Evolutionary conservation across 2,113 vertebrate species (phyloP).

Genomic region (Henicopernis longicauda): DNA sequence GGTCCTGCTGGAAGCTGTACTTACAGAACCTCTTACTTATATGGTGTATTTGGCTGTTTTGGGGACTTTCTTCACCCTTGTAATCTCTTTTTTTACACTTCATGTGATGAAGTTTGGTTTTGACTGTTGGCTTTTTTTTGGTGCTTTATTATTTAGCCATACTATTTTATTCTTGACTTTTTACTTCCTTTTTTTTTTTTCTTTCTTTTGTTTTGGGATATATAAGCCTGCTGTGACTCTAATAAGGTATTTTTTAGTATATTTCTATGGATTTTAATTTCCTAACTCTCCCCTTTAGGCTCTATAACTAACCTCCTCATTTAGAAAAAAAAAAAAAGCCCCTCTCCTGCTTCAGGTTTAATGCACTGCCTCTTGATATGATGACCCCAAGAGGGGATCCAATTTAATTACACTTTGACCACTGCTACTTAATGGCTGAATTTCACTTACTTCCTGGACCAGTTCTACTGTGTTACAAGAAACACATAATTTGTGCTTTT

Average conservation of each 20-base stretch:
- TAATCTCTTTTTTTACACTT: conserved; percentile 29
- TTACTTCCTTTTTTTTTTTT: background rate
- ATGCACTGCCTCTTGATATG: background rate
- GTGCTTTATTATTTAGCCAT: conserved; percentile 3
- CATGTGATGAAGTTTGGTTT: conserved; percentile 35
- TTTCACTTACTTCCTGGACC: background rate
- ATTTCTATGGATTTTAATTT: conserved; percentile 52
- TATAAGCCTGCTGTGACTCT: background rate
- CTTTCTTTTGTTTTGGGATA: background rate
- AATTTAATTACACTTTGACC: background rate
- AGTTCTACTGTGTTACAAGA: background rate
- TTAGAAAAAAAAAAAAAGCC: background rate
- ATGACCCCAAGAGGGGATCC: background rate
- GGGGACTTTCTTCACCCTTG: conserved; percentile 8
- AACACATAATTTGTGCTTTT: background rate
- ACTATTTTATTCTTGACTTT: background rate
- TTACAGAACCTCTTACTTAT: conserved; percentile 50
- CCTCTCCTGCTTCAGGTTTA: background rate
- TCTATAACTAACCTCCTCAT: background rate
- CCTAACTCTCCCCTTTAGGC: background rate
- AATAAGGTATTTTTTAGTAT: conserved; percentile 12
- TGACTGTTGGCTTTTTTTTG: conserved; percentile 5
- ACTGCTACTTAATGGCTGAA: background rate
- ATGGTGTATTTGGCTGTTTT: conserved; percentile 37
- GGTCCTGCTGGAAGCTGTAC: background rate